Evolutionary conservation across 2,113 vertebrate genomes (phyloP), one percentile per base, ranked within the genome.

Genomic region (Pao palembangensis): DNA sequence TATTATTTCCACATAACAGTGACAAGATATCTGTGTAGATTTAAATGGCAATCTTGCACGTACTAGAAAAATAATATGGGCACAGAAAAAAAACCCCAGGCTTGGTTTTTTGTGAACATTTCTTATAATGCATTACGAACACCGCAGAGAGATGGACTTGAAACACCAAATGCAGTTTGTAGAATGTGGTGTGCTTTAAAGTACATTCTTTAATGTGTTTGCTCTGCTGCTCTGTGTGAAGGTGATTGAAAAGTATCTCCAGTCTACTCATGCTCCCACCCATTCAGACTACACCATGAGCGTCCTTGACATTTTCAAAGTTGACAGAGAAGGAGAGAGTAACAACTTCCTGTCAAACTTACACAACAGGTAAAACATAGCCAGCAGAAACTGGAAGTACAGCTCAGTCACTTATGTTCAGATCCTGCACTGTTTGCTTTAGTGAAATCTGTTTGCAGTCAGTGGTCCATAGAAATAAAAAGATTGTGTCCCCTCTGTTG

Each of bases 181-280:
- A 12, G 34, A 38, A 38, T 38, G 34, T 38, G 34, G 2, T 38
- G 34, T 38, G 34, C 34, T 38, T 38, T 38, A 38, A 12, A 38
- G 34, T 31, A 8, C 34, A 38, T 3, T 55, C 34, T 31, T 2
- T 38, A 38, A 38, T 38, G 34, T 12, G 34, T 8, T 38, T 38
- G 8, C 34, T 38, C 34, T 38, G 34, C 4, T 38, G 8, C 34
- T 38, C 34, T 62, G 14, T 70, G 4, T 51, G 2, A 69, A 95
- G 93, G 73, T 93, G 42, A 84, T 96, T 42, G 91, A 92, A 23
- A 81, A 81, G 43, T 95, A 94, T 65, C 82, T 96, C 2, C 87
- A 86, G 57, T 90, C 92, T 60, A 95, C 94, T n/a, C 94, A 95
- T 17, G 94, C 94, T 16, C 46, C 90, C 18, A 95, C 94, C 13